Evolutionary conservation across 2,888 invertebrate species (phyloP), one percentile per base, ranked within the genome.

Genomic region (Cosmopolites sordidus): DNA sequence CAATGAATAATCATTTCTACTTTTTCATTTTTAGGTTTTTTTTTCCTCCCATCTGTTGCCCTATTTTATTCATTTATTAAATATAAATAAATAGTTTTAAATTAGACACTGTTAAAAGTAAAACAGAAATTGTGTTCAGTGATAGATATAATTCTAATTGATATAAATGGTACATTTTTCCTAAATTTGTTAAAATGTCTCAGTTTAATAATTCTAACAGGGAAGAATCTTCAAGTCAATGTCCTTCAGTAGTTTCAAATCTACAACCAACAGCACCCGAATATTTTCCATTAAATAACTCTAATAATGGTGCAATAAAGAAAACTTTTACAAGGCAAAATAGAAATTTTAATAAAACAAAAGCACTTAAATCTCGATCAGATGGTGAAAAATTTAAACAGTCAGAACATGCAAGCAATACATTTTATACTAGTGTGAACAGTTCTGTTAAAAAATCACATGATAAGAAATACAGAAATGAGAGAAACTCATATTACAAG

Each of bases 191-290:
- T n/a, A n/a, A n/a, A n/a, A n/a, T n/a, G n/a, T n/a, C n/a, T n/a
- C n/a, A n/a, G n/a, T n/a, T n/a, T n/a, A n/a, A n/a, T n/a, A n/a
- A n/a, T n/a, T n/a, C n/a, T n/a, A n/a, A n/a, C n/a, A n/a, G n/a
- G n/a, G n/a, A n/a, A n/a, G n/a, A n/a, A n/a, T n/a, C n/a, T n/a
- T n/a, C n/a, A n/a, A n/a, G n/a, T n/a, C n/a, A n/a, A n/a, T n/a
- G n/a, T n/a, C n/a, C n/a, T 22, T 22, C 22, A 12, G 3, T 33
- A 9, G 33, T 33, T 15, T 52, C 52, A 6, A 52, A 43, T 48
- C 44, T 48, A 39, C 48, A 48, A 40, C 30, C 53, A 29, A 48
- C 53, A n/a, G 48, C 48, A 4, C 44, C 53, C 14, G 53, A 53
- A 48, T 53, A 40, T 37, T 27, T 16, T 40, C 53, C 53, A 8